Percentiles rank a stretch among this genome's conserved stretches.
Evolutionary conservation across 2,797 vertebrate species (phyloP).

Genomic region (Ceryle rudis): DNA sequence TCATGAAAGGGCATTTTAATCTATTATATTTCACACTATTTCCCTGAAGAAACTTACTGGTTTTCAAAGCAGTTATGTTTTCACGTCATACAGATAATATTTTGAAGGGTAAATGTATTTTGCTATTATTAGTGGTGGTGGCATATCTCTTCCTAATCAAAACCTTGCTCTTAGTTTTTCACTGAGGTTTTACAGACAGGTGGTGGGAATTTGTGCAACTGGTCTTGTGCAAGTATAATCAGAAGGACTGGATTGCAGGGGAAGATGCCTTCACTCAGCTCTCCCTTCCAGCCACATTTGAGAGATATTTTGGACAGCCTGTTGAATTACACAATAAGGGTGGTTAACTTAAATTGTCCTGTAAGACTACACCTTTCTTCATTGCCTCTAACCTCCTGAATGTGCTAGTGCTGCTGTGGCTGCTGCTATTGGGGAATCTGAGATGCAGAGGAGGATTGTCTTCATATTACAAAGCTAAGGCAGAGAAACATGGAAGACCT

Average conservation of each 20-base stretch:
- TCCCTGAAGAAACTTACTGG: not conserved
- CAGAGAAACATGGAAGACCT: not conserved
- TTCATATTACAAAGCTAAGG: not conserved
- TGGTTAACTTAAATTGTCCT: not conserved
- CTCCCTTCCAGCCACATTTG: not conserved
- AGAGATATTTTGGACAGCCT: not conserved
- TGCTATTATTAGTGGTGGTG: not conserved
- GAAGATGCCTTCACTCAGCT: not conserved
- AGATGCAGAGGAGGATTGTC: not conserved
- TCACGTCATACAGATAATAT: not conserved
- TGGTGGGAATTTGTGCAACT: not conserved
- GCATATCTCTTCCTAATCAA: not conserved
- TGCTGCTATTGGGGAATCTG: not conserved
- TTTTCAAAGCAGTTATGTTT: not conserved
- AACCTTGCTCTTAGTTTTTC: not conserved
- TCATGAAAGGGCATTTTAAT: constrained; percentile 14
- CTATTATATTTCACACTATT: not conserved
- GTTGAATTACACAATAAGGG: not conserved
- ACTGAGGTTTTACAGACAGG: not conserved
- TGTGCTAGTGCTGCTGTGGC: not conserved
- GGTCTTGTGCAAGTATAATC: not conserved
- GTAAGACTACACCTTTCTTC: not conserved
- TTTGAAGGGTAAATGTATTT: constrained; percentile 7
- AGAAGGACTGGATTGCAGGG: not conserved
- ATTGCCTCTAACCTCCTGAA: not conserved